Conservation (phyloP, 2,888 invertebrate species). For the Heteromyza rotundicornis region DNA sequence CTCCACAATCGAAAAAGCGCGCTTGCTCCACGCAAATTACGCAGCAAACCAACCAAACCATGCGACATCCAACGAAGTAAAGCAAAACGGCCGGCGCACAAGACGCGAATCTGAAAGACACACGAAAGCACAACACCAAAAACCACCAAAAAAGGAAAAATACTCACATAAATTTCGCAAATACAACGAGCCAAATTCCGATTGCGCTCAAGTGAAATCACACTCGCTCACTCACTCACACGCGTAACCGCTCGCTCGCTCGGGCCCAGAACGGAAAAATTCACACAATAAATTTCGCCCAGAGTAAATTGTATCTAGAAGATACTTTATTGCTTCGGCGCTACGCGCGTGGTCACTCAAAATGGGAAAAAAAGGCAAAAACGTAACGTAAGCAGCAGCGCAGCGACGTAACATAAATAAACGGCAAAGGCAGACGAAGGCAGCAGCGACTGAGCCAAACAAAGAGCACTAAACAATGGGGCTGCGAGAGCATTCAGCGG, state of each 20-base stretch:
- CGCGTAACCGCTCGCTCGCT: background rate
- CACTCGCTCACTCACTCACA: constrained; percentile 24
- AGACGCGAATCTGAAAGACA: background rate
- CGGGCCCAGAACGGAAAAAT: constrained; percentile 26
- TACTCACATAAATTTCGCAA: constrained; percentile 9
- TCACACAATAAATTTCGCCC: constrained; percentile 40
- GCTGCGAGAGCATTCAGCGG: background rate
- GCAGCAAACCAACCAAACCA: background rate
- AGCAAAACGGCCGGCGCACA: background rate
- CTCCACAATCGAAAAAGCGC: background rate
- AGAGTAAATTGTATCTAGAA: constrained; percentile 27
- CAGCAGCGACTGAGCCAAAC: constrained; percentile 10
- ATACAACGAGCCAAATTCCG: background rate
- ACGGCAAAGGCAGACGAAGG: constrained; percentile 12
- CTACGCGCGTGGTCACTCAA: constrained; percentile 40
- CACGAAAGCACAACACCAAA: background rate
- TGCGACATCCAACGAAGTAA: background rate
- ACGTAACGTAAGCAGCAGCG: constrained; percentile 13
- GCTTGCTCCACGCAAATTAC: background rate
- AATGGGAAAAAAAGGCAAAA: constrained; percentile 11
- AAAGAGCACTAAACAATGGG: background rate
- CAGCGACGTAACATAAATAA: constrained; percentile 29
- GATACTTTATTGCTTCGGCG: constrained; percentile 47
- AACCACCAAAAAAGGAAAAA: constrained; percentile 9
- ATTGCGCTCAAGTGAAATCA: constrained; percentile 7